Percentiles rank a stretch among this genome's conserved stretches.
Conservation (phyloP, 2,113 vertebrate species). For the Spea bombifrons region DNA sequence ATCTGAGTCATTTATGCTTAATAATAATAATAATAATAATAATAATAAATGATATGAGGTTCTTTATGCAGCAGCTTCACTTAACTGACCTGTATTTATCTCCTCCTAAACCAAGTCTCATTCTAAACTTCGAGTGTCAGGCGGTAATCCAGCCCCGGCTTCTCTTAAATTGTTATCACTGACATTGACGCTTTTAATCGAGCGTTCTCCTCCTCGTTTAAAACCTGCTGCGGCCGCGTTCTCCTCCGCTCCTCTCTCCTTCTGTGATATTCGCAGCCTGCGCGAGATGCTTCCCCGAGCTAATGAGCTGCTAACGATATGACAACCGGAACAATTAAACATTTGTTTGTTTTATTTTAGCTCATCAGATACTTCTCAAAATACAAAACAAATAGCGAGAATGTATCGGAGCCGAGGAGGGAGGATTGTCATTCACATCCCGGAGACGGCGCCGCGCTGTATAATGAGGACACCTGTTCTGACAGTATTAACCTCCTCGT, state of each 20-base stretch:
- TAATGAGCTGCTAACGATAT: slow-evolving; percentile 33
- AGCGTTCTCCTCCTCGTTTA: not conserved
- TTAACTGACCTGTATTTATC: too few relatives aligned
- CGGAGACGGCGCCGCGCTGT: slow-evolving; percentile 16
- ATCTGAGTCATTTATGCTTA: too few relatives aligned
- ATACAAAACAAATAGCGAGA: slow-evolving; percentile 33
- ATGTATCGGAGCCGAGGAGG: not conserved
- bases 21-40: too few relatives aligned
- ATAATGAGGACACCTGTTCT: slow-evolving; percentile 41
- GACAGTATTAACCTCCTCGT: slow-evolving; percentile 20
- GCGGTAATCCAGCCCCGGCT: too few relatives aligned
- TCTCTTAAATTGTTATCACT: too few relatives aligned
- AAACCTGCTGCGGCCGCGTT: not conserved
- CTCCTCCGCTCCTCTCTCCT: not conserved
- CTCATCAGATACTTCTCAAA: slow-evolving; percentile 37
- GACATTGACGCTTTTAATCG: too few relatives aligned
- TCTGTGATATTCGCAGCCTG: not conserved
- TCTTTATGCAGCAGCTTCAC: too few relatives aligned
- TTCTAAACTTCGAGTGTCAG: too few relatives aligned
- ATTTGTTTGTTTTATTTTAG: slow-evolving; percentile 42
- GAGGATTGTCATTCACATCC: slow-evolving; percentile 26
- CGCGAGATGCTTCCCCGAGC: not conserved
- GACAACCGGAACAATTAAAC: slow-evolving; percentile 40
- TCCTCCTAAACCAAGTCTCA: too few relatives aligned
- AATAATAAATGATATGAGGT: too few relatives aligned